Evolutionary conservation across 37 sponge, comb jelly and placozoan genomes (phyloP).

Genomic region (Chondrosia reniformis): DNA sequence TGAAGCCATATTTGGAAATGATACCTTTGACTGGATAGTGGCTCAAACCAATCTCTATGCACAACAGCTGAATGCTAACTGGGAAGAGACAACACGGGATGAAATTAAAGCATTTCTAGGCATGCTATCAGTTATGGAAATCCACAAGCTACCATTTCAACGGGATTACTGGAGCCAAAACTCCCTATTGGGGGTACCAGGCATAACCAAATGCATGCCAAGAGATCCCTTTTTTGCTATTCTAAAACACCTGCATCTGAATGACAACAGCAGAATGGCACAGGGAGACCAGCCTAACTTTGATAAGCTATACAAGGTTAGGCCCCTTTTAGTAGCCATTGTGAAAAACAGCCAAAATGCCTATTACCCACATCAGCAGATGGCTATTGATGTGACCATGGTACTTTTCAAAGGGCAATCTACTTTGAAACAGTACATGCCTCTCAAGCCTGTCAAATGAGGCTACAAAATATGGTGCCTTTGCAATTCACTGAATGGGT

Average conservation of each 20-base stretch:
- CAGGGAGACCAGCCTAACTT: background rate
- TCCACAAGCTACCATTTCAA: background rate
- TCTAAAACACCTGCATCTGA: background rate
- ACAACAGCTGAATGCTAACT: too few relatives aligned
- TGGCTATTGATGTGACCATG: constrained; percentile 41
- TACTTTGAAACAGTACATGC: constrained; percentile 43
- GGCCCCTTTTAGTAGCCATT: background rate
- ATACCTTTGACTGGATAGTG: background rate
- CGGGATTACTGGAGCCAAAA: background rate
- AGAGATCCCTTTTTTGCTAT: too few relatives aligned
- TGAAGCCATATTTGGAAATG: background rate
- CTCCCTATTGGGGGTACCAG: background rate
- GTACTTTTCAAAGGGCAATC: constrained; percentile 36
- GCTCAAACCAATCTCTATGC: constrained; percentile 15
- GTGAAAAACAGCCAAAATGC: background rate
- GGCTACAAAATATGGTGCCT: constrained; percentile 43
- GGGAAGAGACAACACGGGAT: too few relatives aligned
- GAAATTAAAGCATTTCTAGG: too few relatives aligned
- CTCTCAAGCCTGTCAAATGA: constrained; percentile 43
- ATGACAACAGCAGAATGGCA: background rate
- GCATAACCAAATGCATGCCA: background rate
- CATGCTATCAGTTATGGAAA: background rate
- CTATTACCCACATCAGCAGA: background rate
- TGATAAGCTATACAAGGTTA: background rate
- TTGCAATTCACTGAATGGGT: constrained; percentile 29